Base-by-base conservation (phyloP, 2,113 vertebrate genomes). In the Amphilophus citrinellus region DNA sequence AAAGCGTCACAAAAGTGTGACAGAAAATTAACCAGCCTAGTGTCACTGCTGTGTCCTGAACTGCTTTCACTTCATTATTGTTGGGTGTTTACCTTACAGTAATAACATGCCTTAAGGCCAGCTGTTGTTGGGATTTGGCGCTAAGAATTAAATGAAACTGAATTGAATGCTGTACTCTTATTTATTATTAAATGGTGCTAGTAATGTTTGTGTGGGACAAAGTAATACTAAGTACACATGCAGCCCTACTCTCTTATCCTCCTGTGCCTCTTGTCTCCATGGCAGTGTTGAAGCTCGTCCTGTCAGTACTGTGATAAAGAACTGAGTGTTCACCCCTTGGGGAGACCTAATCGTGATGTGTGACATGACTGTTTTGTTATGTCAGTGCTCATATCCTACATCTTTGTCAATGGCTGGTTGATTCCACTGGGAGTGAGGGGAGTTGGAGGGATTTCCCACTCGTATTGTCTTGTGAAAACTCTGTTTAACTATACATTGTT, bases 1-100 rank as follows among this genome's bases (percentile, higher is more conserved):
- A 86, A 91, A 90, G 85, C n/a, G 17, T 6, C 61, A 65, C 78
- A 71, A 58, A 88, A 87, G 77, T 80, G 62, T 81, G 83, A 87
- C 56, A 59, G 71, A 79, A 1, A 86, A 73, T 81, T 85, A 83
- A 85, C 80, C 35, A 32, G 77, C 77, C 39, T 32, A 3, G n/a
- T 84, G 35, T 53, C 66, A 63, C 35, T 42, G 35, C 35, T 2
- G 32, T 39, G 20, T 22, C 80, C 82, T 59, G 53, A 61, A 58
- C 79, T 42, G 65, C 80, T 68, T 30, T 83, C 60, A 50, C 76
- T 78, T 56, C 32, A 37, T 37, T 37, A 9, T 37, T 37, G 37
- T 37, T 4, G 37, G 37, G 7, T 9, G 7, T 37, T 37, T 37
- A 37, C 37, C 8, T 37, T 37, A 37, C 8, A 37, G 8, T 37